Percentiles rank a stretch among this genome's conserved stretches.
Evolutionary conservation across 2,888 invertebrate species (phyloP).

Genomic region (Chrysodeixis includens): DNA sequence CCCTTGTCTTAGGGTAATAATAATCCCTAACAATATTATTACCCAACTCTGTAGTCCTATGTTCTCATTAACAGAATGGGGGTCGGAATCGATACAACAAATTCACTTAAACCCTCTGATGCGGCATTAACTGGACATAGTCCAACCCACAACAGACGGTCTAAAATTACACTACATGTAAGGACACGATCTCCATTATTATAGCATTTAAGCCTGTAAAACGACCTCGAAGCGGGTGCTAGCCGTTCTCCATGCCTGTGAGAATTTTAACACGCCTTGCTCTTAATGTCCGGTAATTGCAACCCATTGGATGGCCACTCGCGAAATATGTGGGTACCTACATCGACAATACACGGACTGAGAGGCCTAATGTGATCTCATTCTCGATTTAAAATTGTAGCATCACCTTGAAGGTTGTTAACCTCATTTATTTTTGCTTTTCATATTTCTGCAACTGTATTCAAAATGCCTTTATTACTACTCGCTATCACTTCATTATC

Average conservation of each 20-base stretch:
- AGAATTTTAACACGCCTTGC: slow-evolving; percentile 81
- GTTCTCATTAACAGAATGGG: slow-evolving; percentile 42
- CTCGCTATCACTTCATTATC: slow-evolving; percentile 29
- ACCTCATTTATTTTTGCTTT: slow-evolving; percentile 32
- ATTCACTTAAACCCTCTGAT: slow-evolving; percentile 38
- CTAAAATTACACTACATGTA: slow-evolving; percentile 68
- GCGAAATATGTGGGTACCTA: slow-evolving; percentile 27
- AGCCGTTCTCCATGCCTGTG: slow-evolving; percentile 77
- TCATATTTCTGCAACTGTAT: slow-evolving; percentile 36
- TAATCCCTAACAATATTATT: slow-evolving; percentile 20
- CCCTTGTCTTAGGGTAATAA: neutral
- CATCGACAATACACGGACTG: slow-evolving; percentile 41
- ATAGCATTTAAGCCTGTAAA: slow-evolving; percentile 78
- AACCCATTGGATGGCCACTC: slow-evolving; percentile 45
- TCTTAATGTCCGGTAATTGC: slow-evolving; percentile 81
- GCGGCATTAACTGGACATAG: slow-evolving; percentile 31
- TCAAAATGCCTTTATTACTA: slow-evolving; percentile 27
- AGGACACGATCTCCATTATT: slow-evolving; percentile 77
- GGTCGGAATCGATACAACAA: slow-evolving; percentile 39
- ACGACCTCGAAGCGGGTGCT: slow-evolving; percentile 74
- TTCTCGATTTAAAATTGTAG: slow-evolving; percentile 48
- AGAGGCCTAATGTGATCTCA: slow-evolving; percentile 44
- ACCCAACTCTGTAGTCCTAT: slow-evolving; percentile 31
- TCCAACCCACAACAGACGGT: slow-evolving; percentile 46
- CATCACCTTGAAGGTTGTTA: slow-evolving; percentile 25